Evolutionary conservation across 2,113 vertebrate genomes (phyloP).

Genomic region (Paedocypris sp.): DNA sequence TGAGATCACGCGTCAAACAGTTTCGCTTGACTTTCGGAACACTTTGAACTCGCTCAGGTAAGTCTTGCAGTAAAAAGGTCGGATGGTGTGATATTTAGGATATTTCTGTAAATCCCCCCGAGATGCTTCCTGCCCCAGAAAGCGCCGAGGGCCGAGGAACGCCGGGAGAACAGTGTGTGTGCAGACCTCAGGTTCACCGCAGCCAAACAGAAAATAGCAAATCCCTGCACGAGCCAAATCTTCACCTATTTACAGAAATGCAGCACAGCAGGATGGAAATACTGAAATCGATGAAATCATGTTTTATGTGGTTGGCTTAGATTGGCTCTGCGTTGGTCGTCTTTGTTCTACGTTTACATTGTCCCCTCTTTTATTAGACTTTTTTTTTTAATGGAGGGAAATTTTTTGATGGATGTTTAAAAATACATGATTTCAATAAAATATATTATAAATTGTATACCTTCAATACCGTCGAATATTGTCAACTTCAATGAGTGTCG

Average conservation of each 20-base stretch:
- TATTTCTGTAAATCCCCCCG: slow-evolving; percentile 60
- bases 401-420: too few species aligned
- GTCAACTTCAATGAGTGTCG: too few species aligned
- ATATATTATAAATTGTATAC: too few species aligned
- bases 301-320: slow-evolving; percentile 1
- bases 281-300: slow-evolving; percentile 7
- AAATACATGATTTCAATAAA: too few species aligned
- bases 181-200: slow-evolving; percentile 51
- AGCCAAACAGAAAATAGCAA: slow-evolving; percentile 39
- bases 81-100: slow-evolving; percentile 48
- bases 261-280: neutral
- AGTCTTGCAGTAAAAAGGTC: slow-evolving; percentile 38
- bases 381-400: too few species aligned
- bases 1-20: slow-evolving; percentile 43
- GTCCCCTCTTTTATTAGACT: too few species aligned
- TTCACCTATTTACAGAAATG: slow-evolving; percentile 26
- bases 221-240: slow-evolving; percentile 26
- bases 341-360: slow-evolving; percentile 6
- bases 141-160: slow-evolving; percentile 63
- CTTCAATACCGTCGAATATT: too few species aligned
- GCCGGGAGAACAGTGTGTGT: slow-evolving; percentile 55
- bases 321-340: neutral
- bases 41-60: slow-evolving; percentile 53
- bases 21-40: slow-evolving; percentile 49
- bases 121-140: slow-evolving; percentile 55